phyloP scores from a whole-genome alignment of 2,888 invertebrate genomes.

The Dynastes tityus region DNA sequence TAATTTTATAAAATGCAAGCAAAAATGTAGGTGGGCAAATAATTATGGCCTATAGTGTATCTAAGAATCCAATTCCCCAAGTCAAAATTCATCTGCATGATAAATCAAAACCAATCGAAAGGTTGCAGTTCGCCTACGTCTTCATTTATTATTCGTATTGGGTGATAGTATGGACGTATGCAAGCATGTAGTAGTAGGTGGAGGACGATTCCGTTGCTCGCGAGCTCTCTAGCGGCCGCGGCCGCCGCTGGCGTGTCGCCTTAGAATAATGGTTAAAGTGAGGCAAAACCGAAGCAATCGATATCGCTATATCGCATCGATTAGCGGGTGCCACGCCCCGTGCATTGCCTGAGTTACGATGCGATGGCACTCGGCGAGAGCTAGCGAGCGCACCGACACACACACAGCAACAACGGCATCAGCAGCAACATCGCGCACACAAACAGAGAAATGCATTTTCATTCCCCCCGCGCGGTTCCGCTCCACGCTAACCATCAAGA shows the following conservation, averaged over 20 bases:
- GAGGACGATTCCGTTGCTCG: not conserved
- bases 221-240: not conserved
- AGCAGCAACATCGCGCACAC: slow-evolving; percentile 17
- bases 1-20: too few species aligned
- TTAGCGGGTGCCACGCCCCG: slow-evolving; percentile 69
- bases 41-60: too few species aligned
- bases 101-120: too few species aligned
- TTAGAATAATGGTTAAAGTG: slow-evolving; percentile 54
- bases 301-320: slow-evolving; percentile 71
- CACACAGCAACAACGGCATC: not conserved
- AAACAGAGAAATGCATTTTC: slow-evolving; percentile 44
- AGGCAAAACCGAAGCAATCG: slow-evolving; percentile 64
- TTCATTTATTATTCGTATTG: not conserved
- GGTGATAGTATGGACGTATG: not conserved
- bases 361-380: slow-evolving; percentile 62
- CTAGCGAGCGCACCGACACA: slow-evolving; percentile 12
- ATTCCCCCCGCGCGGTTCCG: slow-evolving; percentile 39
- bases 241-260: slow-evolving; percentile 24
- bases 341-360: slow-evolving; percentile 69
- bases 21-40: too few species aligned
- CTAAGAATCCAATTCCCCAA: too few species aligned
- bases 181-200: not conserved
- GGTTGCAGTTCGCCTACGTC: not conserved
- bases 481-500: slow-evolving; percentile 8
- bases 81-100: too few species aligned